Evolutionary conservation across 2,113 vertebrate species (phyloP).

Genomic region (Carassius gibelio): DNA sequence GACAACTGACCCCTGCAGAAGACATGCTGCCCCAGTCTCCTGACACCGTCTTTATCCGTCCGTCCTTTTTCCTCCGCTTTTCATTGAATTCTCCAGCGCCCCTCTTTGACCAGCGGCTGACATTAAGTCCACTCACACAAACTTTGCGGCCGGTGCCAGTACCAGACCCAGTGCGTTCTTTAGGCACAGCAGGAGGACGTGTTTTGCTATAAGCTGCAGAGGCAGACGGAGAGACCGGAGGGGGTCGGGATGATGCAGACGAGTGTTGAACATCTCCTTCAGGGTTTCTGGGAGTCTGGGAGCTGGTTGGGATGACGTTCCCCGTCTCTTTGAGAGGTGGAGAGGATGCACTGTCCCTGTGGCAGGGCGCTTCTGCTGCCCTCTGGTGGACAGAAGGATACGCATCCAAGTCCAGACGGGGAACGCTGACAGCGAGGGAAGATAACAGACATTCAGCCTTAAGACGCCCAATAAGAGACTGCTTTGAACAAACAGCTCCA

Average conservation of each 20-base stretch:
- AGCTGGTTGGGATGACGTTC: neutral
- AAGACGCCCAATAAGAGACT: slow-evolving; percentile 23
- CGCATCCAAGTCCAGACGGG: slow-evolving; percentile 1
- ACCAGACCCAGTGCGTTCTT: slow-evolving; percentile 51
- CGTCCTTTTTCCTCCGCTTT: neutral
- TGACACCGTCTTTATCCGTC: neutral
- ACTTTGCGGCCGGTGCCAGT: slow-evolving; percentile 71
- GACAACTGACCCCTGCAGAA: slow-evolving; percentile 23
- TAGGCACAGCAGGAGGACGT: slow-evolving; percentile 16
- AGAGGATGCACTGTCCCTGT: neutral
- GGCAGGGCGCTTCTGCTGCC: neutral
- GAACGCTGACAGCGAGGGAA: slow-evolving; percentile 37
- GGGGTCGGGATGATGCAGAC: slow-evolving; percentile 34
- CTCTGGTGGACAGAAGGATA: neutral
- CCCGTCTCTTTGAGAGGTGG: neutral
- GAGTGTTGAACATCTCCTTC: slow-evolving; percentile 11
- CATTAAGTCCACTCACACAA: slow-evolving; percentile 79
- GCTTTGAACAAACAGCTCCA: neutral
- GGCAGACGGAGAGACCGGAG: slow-evolving; percentile 4
- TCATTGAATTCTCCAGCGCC: slow-evolving; percentile 25
- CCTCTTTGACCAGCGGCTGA: slow-evolving; percentile 76
- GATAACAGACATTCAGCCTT: slow-evolving; percentile 49
- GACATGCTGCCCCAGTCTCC: slow-evolving; percentile 17
- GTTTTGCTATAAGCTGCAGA: slow-evolving; percentile 25
- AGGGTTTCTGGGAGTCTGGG: neutral